Evolutionary conservation across 2,888 invertebrate genomes (phyloP), one percentile per base, ranked within the genome.

Genomic region (Platycnemis pennipes): DNA sequence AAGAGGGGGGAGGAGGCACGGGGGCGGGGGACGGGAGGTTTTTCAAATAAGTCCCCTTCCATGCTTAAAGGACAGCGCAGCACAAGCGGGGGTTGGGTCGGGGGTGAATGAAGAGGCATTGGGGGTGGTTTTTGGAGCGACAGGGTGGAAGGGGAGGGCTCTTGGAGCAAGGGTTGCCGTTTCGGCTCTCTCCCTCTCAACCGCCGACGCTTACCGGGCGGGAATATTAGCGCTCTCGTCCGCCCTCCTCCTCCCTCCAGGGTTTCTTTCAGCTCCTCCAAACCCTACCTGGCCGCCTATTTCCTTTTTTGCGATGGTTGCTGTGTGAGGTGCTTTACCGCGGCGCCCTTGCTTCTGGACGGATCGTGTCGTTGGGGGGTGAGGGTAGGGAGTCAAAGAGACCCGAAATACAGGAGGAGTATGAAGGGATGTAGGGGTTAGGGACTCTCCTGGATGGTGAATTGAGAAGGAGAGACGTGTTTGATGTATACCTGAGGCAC

Each of bases 111-210:
- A 63, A n/a, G 37, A 8, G 37, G 42, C 22, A 44, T n/a, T 19
- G 44, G 86, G 63, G 56, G 63, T 42, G 44, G 42, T 63, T 26
- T 31, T 31, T 63, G 53, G 89, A n/a, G 89, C 5, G 22, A 53
- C n/a, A 22, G 56, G 42, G 63, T 22, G 63, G 91, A 3, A 42
- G 42, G 56, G 91, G 13, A 69, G 19, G 44, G 11, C 37, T 37
- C 13, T 37, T 13, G 77, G 77, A 77, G 91, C 91, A 91, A 44
- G 69, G 91, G 91, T 63, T 91, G 91, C 56, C 37, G 63, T 69
- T 63, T 56, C 56, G 16, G 49, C 88, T 88, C 88, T 19, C 31
- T 88, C 56, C 37, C 89, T 42, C 63, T 63, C 26, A n/a, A 63
- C 26, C 77, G 37, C 77, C 77, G 5, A 8, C 77, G 77, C 37